A percentile compares a stretch with the other conserved stretches of the same genome.
Evolutionary conservation across 2,113 vertebrate species (phyloP).

Genomic region (Dromaius novaehollandiae): DNA sequence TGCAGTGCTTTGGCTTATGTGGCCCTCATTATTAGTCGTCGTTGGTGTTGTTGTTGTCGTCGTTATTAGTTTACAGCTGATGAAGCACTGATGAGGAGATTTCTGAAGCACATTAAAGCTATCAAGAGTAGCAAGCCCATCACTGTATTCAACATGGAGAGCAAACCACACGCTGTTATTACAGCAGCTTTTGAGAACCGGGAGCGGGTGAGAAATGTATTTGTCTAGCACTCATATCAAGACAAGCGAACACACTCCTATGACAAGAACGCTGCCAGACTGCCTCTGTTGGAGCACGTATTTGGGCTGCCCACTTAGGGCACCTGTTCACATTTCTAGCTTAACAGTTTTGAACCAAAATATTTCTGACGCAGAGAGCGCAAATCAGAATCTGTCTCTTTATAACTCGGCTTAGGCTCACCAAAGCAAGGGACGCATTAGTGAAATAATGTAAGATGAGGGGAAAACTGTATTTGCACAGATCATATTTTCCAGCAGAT

Average conservation of each 20-base stretch:
- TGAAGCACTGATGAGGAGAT: slow-evolving; percentile 37
- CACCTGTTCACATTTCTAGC: neutral
- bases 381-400: neutral
- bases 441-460: neutral
- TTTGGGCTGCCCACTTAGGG: neutral
- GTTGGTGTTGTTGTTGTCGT: slow-evolving; percentile 37
- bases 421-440: neutral
- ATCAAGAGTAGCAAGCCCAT: too few species aligned
- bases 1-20: slow-evolving; percentile 63
- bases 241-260: neutral
- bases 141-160: neutral
- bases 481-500: neutral
- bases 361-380: neutral
- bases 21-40: slow-evolving; percentile 64
- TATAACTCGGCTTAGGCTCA: neutral
- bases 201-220: neutral
- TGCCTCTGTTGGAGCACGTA: neutral
- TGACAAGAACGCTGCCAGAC: neutral
- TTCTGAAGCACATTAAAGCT: neutral
- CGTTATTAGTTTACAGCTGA: slow-evolving; percentile 40
- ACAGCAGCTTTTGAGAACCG: neutral
- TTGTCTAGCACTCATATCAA: neutral
- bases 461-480: neutral
- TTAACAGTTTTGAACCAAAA: neutral
- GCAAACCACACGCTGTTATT: neutral